Conservation (phyloP, 2,888 invertebrate species). For the Heteromyza rotundicornis region DNA sequence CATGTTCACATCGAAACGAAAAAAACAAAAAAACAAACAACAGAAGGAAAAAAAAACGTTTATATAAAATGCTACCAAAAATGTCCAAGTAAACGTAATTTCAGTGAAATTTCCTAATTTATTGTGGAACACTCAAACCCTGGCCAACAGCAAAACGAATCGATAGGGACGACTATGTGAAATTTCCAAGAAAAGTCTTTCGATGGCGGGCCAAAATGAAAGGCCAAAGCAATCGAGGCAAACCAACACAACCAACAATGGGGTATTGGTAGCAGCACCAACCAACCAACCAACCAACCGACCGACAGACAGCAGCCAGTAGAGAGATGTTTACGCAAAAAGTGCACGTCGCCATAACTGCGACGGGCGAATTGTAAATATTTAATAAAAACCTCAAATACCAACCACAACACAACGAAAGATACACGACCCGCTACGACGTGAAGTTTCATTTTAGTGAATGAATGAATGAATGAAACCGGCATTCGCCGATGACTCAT, state of each 20-base stretch:
- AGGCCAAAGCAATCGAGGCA: not conserved
- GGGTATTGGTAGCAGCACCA: too few relatives aligned
- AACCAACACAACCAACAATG: not conserved
- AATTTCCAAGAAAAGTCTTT: constrained; percentile 2
- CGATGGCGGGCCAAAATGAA: not conserved
- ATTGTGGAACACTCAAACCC: not conserved
- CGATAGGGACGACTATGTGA: not conserved
- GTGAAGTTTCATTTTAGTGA: not conserved
- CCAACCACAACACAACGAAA: not conserved
- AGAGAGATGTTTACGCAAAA: not conserved
- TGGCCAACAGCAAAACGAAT: not conserved
- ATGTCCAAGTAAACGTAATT: too few relatives aligned
- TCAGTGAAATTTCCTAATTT: not conserved
- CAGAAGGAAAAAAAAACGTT: too few relatives aligned
- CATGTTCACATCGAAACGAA: too few relatives aligned
- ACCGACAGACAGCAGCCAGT: too few relatives aligned
- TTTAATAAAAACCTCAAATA: too few relatives aligned
- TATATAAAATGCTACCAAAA: too few relatives aligned
- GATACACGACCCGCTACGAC: not conserved
- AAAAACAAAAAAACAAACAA: too few relatives aligned
- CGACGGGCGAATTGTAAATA: not conserved
- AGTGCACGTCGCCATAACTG: not conserved
- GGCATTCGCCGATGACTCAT: not conserved
- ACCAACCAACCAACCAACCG: too few relatives aligned
- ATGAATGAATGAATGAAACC: constrained; percentile 5